phyloP scores from a whole-genome alignment of 2,888 invertebrate species.

The Abrostola tripartita region DNA sequence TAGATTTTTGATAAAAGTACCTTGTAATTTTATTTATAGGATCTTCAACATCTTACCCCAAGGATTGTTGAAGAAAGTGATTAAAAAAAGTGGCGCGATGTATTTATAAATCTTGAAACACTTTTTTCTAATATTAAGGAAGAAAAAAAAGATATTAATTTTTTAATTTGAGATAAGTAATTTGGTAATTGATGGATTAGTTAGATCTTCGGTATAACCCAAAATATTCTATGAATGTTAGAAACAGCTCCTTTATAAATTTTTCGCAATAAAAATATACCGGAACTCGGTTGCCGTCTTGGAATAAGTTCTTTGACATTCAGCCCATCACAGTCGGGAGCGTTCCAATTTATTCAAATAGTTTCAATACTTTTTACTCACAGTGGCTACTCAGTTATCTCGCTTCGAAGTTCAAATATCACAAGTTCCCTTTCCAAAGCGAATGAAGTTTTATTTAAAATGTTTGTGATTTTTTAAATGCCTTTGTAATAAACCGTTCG shows the following conservation, averaged over 20 bases:
- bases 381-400: conserved; percentile 21
- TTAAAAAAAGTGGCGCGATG: too few relatives aligned
- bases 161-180: too few relatives aligned
- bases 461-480: conserved; percentile 4
- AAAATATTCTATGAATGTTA: conserved; percentile 21
- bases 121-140: too few relatives aligned
- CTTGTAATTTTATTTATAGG: too few relatives aligned
- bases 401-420: conserved; percentile 9
- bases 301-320: conserved; percentile 40
- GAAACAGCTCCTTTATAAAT: conserved; percentile 32
- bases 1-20: too few relatives aligned
- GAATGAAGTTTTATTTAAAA: conserved; percentile 7
- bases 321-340: conserved; percentile 19
- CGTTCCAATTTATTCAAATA: conserved; percentile 51
- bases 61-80: too few relatives aligned
- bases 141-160: too few relatives aligned
- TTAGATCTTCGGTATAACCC: not conserved
- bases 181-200: not conserved
- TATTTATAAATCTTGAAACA: too few relatives aligned
- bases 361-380: conserved; percentile 40
- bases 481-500: conserved; percentile 1
- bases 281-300: conserved; percentile 28
- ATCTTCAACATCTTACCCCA: too few relatives aligned
- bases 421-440: not conserved
- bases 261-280: conserved; percentile 41